phyloP scores from a whole-genome alignment of 2,888 invertebrate species.

The Agrochola litura region DNA sequence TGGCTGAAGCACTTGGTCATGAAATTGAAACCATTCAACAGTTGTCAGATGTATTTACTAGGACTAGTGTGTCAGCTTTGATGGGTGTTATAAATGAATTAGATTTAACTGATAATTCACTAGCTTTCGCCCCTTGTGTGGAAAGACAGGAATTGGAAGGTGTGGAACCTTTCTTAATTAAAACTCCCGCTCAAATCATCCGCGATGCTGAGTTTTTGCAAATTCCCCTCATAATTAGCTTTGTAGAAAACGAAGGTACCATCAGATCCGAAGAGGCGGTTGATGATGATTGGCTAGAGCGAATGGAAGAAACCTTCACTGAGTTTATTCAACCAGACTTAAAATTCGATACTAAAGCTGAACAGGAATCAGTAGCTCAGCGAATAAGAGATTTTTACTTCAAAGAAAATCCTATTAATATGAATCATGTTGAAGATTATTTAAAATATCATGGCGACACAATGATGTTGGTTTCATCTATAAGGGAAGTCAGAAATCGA shows the following conservation, averaged over 20 bases:
- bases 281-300: constrained; percentile 78
- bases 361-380: constrained; percentile 69
- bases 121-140: constrained; percentile 86
- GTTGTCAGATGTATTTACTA: constrained; percentile 79
- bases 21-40: constrained; percentile 71
- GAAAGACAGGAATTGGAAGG: constrained; percentile 75
- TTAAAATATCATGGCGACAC: constrained; percentile 84
- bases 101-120: constrained; percentile 82
- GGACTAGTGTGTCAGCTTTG: constrained; percentile 81
- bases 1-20: constrained; percentile 85
- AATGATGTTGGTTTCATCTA: constrained; percentile 82
- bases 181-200: constrained; percentile 80
- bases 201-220: constrained; percentile 72
- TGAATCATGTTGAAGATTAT: constrained; percentile 71
- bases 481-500: constrained; percentile 80
- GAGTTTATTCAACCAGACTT: constrained; percentile 84
- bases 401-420: constrained; percentile 67
- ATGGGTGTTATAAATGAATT: constrained; percentile 86
- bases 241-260: constrained; percentile 85
- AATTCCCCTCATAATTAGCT: constrained; percentile 84
- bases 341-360: constrained; percentile 72
- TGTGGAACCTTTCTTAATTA: constrained; percentile 76
- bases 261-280: constrained; percentile 80
- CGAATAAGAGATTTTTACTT: constrained; percentile 80
- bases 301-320: constrained; percentile 79